Conservation (phyloP, 2,888 invertebrate species). For the Helleia helle region DNA sequence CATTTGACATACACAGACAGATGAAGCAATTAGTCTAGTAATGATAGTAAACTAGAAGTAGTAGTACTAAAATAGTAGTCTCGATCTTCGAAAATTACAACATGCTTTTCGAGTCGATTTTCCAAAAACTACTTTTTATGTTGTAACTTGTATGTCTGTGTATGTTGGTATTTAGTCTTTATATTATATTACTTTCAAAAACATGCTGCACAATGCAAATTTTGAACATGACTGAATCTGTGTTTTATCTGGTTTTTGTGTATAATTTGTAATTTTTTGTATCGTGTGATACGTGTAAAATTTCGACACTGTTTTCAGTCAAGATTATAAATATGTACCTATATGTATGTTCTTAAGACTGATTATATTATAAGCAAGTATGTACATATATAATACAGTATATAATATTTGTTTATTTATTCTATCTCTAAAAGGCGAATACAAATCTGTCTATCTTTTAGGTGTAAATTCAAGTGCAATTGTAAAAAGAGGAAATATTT, state of each 20-base stretch:
- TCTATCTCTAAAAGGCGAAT: slow-evolving; percentile 23
- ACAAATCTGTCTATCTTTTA: slow-evolving; percentile 29
- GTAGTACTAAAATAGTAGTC: too few species aligned
- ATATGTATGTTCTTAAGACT: background rate
- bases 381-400: background rate
- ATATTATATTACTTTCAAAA: slow-evolving; percentile 11
- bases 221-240: slow-evolving; percentile 21
- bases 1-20: too few species aligned
- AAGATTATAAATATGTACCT: slow-evolving; percentile 9
- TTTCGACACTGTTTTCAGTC: slow-evolving; percentile 40
- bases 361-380: background rate
- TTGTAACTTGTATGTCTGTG: slow-evolving; percentile 2
- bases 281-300: too few species aligned
- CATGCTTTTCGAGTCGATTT: too few species aligned
- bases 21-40: too few species aligned
- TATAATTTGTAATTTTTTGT: too few species aligned
- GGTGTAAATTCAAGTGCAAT: slow-evolving; percentile 58
- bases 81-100: too few species aligned
- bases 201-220: slow-evolving; percentile 17
- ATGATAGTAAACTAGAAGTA: too few species aligned
- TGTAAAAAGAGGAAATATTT: slow-evolving; percentile 78
- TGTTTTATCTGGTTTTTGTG: too few species aligned
- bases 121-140: background rate
- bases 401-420: background rate
- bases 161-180: slow-evolving; percentile 5